These are phyloP conservation scores for Cyanoderma ruficeps DNA, from an alignment of 2,113 vertebrate genomes.

Conservation along the genomic window DNA sequence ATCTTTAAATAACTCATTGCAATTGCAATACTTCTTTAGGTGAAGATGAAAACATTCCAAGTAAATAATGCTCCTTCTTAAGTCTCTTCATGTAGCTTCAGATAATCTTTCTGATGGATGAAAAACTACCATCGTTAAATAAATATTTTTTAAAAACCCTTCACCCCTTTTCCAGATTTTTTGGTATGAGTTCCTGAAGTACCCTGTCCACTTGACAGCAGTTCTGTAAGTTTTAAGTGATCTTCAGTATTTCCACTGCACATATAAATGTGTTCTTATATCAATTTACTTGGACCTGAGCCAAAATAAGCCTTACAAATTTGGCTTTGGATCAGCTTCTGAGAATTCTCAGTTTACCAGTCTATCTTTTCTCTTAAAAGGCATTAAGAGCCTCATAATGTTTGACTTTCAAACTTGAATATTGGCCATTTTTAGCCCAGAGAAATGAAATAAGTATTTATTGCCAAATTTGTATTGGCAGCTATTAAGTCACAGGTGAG, in stretches of 20 bases:
- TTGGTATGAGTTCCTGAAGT: neutral
- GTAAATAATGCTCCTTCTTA: neutral
- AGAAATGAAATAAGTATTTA: constrained; percentile 26
- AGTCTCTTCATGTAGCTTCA: neutral
- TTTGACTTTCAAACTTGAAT: constrained; percentile 65
- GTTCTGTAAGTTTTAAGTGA: neutral
- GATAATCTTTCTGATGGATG: neutral
- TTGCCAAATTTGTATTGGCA: constrained; percentile 67
- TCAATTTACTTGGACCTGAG: neutral
- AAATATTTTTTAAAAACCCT: neutral
- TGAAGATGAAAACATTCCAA: neutral
- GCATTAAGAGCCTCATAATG: neutral
- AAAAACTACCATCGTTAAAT: neutral
- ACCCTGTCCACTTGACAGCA: neutral
- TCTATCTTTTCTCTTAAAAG: constrained; percentile 18
- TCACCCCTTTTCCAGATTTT: neutral
- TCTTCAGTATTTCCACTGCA: neutral
- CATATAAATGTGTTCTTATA: neutral
- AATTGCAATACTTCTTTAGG: neutral
- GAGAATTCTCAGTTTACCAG: neutral
- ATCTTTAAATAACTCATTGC: neutral
- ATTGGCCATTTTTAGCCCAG: constrained; percentile 42
- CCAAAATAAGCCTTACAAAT: neutral
- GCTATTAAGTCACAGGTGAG: constrained; percentile 16
- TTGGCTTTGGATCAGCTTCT: neutral